These are phyloP conservation scores for Brachyalestes nurse DNA, from an alignment of 2,797 vertebrate genomes.

Conservation along the genomic window DNA sequence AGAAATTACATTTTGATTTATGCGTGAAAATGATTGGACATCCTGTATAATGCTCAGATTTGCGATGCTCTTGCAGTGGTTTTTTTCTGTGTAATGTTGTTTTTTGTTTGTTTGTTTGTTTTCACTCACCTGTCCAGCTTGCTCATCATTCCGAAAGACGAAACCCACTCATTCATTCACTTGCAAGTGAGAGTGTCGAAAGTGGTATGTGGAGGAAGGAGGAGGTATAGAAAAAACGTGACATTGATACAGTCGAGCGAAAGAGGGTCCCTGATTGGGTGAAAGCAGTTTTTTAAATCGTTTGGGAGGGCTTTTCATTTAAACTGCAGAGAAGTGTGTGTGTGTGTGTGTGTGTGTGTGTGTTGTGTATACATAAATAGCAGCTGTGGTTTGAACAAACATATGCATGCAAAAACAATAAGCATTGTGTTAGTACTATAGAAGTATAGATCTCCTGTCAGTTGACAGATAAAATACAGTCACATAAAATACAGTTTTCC, in stretches of 20 bases:
- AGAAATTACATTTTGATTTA: not conserved
- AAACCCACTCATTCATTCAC: constrained; percentile 64
- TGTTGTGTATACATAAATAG: no score
- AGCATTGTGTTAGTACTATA: not conserved
- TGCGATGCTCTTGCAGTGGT: not conserved
- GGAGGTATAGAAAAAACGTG: constrained; percentile 69
- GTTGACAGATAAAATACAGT: not conserved
- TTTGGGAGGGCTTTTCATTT: constrained; percentile 57
- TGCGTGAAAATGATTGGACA: not conserved
- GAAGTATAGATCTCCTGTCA: no score
- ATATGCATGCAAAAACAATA: constrained; percentile 10
- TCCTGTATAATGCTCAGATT: constrained; percentile 20
- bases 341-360: not conserved
- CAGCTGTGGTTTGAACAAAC: constrained; percentile 30
- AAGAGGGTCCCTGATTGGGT: constrained; percentile 77
- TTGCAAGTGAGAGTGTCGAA: constrained; percentile 63
- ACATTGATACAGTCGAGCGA: constrained; percentile 72
- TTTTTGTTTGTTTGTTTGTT: constrained; percentile 51
- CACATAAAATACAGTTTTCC: no score
- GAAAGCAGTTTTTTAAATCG: constrained; percentile 72
- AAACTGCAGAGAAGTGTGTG: constrained; percentile 20
- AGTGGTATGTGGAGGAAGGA: constrained; percentile 62
- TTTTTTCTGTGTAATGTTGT: constrained; percentile 44
- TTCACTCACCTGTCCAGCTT: constrained; percentile 85
- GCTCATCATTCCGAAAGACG: constrained; percentile 79